These are phyloP conservation scores for Platalea minor DNA, from an alignment of 2,797 vertebrate genomes.

Conservation along the genomic window DNA sequence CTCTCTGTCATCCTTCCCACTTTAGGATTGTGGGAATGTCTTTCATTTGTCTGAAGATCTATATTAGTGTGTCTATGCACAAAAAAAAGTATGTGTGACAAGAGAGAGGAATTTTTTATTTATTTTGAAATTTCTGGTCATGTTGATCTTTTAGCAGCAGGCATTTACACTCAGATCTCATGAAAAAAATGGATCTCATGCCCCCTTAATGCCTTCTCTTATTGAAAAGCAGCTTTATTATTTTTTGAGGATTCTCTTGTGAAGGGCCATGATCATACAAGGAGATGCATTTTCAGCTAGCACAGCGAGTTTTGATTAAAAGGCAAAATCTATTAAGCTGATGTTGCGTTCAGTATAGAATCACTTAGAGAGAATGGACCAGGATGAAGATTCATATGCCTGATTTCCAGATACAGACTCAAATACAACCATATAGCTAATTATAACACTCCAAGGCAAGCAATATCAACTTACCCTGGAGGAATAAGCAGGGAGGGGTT, in stretches of 20 bases:
- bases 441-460: background rate
- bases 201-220: background rate
- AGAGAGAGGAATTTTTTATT: background rate
- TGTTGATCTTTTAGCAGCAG: background rate
- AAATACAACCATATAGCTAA: background rate
- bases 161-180: background rate
- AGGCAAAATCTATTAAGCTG: background rate
- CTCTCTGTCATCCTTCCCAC: background rate
- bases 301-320: background rate
- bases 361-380: background rate
- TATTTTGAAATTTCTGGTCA: background rate
- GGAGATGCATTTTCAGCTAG: background rate
- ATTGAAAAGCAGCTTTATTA: background rate
- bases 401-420: background rate
- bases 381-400: background rate
- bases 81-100: background rate
- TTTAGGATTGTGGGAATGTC: background rate
- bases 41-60: background rate
- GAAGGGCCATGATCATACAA: background rate
- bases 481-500: background rate
- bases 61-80: background rate
- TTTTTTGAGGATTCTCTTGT: background rate
- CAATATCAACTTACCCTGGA: background rate
- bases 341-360: background rate
- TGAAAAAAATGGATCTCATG: background rate